These are phyloP conservation scores for Poecilia wingei DNA, from an alignment of 2,797 vertebrate species.

Conservation along the genomic window DNA sequence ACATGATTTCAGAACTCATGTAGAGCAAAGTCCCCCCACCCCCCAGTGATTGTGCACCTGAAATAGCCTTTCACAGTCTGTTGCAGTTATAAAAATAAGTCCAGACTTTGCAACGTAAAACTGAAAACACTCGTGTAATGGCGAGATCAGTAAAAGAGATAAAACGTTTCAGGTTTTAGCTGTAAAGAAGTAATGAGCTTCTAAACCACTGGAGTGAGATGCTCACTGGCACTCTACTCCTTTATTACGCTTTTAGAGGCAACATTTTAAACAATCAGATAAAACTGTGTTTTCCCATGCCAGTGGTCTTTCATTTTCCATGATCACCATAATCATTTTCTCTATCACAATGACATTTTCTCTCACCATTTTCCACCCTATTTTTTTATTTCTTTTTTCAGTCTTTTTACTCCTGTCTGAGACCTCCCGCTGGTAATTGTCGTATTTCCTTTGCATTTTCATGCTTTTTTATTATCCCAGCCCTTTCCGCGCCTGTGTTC, in stretches of 20 bases:
- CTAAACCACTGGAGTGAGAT: conserved; percentile 70
- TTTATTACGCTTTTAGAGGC: conserved; percentile 44
- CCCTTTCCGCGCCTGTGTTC: conserved; percentile 45
- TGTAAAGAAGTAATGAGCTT: conserved; percentile 73
- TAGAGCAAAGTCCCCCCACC: conserved; percentile 33
- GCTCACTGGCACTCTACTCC: conserved; percentile 36
- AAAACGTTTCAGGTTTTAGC: conserved; percentile 63
- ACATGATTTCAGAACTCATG: conserved; percentile 38
- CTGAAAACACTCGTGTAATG: conserved; percentile 27
- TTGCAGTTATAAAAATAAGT: conserved; percentile 47
- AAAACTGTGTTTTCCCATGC: conserved; percentile 47
- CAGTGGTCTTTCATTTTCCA: conserved; percentile 23
- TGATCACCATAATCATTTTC: conserved; percentile 55
- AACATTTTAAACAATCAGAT: conserved; percentile 41
- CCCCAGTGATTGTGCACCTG: conserved; percentile 22
- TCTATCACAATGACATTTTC: conserved; percentile 45
- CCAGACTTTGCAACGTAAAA: conserved; percentile 34
- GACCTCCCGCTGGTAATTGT: conserved; percentile 56
- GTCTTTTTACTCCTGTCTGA: conserved; percentile 48
- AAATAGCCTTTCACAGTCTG: conserved; percentile 50
- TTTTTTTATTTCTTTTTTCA: conserved; percentile 30
- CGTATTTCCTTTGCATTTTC: conserved; percentile 61
- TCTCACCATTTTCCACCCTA: conserved; percentile 52
- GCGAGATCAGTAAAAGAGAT: conserved; percentile 58
- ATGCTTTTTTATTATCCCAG: conserved; percentile 58